A percentile compares a stretch with the other conserved stretches of the same genome.
These are phyloP conservation scores for Sander vitreus DNA, from an alignment of 2,113 vertebrate genomes.

Conservation along the genomic window DNA sequence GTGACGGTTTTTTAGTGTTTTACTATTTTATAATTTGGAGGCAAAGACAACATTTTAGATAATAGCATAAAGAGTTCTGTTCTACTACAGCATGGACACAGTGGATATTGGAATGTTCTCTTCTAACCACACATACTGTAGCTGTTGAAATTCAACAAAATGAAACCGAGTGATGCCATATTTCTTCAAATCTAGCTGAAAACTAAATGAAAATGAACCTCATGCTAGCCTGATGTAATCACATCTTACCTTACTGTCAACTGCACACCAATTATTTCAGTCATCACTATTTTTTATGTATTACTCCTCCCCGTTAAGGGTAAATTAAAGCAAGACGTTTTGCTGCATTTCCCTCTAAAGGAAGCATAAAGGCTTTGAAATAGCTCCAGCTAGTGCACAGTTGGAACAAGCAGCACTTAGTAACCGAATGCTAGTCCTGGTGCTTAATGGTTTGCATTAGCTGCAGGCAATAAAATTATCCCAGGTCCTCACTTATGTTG, in stretches of 20 bases:
- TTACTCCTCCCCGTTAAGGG: slow-evolving; percentile 33
- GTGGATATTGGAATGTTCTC: background rate
- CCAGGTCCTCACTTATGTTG: slow-evolving; percentile 88
- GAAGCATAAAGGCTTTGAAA: slow-evolving; percentile 67
- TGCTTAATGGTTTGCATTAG: slow-evolving; percentile 93
- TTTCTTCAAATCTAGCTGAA: slow-evolving; percentile 40
- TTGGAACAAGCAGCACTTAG: slow-evolving; percentile 81
- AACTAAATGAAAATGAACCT: slow-evolving; percentile 51
- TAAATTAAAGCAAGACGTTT: slow-evolving; percentile 66
- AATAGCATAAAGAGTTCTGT: background rate
- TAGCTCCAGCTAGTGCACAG: slow-evolving; percentile 74
- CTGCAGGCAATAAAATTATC: slow-evolving; percentile 92
- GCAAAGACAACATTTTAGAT: slow-evolving; percentile 8
- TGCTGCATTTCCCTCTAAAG: slow-evolving; percentile 39
- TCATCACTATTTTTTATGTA: slow-evolving; percentile 47
- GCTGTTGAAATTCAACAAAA: slow-evolving; percentile 27
- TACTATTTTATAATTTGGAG: background rate
- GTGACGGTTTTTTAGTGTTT: slow-evolving; percentile 11
- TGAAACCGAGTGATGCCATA: background rate
- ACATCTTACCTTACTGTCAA: slow-evolving; percentile 50
- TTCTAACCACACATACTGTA: background rate
- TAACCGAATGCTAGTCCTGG: slow-evolving; percentile 82
- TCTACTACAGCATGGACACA: background rate
- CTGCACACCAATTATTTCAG: slow-evolving; percentile 56
- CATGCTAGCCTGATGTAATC: slow-evolving; percentile 52